Base-by-base conservation (phyloP, 2,797 vertebrate genomes). In the Xiphophorus birchmanni region DNA sequence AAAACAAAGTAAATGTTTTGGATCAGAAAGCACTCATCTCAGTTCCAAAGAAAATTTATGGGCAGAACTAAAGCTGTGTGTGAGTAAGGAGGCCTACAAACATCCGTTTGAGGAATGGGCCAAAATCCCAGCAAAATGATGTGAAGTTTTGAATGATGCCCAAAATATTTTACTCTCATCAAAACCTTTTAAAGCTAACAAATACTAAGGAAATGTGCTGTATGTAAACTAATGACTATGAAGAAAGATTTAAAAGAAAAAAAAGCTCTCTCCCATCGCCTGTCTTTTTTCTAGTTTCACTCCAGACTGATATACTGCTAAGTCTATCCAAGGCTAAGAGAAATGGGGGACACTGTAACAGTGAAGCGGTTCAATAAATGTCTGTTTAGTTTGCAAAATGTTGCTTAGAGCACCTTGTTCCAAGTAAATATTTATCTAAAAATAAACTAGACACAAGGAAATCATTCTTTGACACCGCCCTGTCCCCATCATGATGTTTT, bases 391-490 rank as follows among this genome's bases (percentile, higher is more conserved):
- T 92, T 93, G 84, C 92, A 92, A 95, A 93, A 94, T 85, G 83
- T 77, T 89, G 76, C 92, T 89, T 48, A 85, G 89, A 74, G 78
- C 86, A 89, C 83, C 86, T 82, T 86, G 87, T 92, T 81, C 91
- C 90, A 87, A 86, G 94, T 94, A 94, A 96, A 96, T 96, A 96
- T 96, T 96, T 96, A 92, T 94, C 88, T 83, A 81, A 83, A 86
- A 95, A 93, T 92, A 94, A 81, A 84, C 81, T 89, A 88, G 84
- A 94, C 90, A 97, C 97, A 97, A 95, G 92, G 87, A 86, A 80
- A 87, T 90, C 95, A 95, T 97, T 96, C 94, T 98, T 93, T 93
- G 90, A 85, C 83, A 93, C 91, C 94, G 90, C 90, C 88, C 88
- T 93, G 92, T 88, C 88, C 90, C 88, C 87, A 84, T 86, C 90